Conservation (phyloP, 2,113 vertebrate genomes). For the Rattus rattus region DNA sequence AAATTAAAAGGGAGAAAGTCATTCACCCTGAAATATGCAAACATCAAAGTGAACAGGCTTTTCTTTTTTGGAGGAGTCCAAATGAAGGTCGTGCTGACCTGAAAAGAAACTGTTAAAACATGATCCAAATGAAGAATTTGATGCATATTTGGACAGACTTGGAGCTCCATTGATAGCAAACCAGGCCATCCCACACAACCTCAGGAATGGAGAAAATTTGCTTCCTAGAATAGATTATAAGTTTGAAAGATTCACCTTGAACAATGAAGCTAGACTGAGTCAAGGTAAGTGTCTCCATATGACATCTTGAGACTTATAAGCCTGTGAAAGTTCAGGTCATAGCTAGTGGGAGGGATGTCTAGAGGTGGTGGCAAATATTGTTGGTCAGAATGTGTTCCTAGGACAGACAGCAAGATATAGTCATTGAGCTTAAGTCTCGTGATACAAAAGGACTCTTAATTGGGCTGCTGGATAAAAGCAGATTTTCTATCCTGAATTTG, state of each 20-base stretch:
- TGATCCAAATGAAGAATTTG: background rate
- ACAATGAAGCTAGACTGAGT: background rate
- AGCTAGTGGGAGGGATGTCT: background rate
- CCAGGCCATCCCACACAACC: background rate
- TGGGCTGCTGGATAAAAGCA: background rate
- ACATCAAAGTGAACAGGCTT: conserved; percentile 48
- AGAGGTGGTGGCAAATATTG: background rate
- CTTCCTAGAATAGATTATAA: background rate
- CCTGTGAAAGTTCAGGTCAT: background rate
- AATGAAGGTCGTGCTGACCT: conserved; percentile 60
- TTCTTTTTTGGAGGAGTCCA: conserved; percentile 54
- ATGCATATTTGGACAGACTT: background rate
- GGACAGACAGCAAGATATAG: background rate
- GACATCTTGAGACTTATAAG: background rate
- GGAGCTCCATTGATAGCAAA: background rate
- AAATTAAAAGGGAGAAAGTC: conserved; percentile 66
- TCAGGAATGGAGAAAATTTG: background rate
- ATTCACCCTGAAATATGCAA: conserved; percentile 54
- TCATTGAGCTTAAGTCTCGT: background rate
- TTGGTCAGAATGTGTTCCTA: background rate
- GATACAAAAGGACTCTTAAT: background rate
- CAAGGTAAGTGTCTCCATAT: background rate
- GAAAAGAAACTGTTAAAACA: background rate
- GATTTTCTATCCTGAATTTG: background rate
- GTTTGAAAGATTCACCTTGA: background rate